Evolutionary conservation across 2,113 vertebrate genomes (phyloP).

Genomic region (Zapus hudsonius): DNA sequence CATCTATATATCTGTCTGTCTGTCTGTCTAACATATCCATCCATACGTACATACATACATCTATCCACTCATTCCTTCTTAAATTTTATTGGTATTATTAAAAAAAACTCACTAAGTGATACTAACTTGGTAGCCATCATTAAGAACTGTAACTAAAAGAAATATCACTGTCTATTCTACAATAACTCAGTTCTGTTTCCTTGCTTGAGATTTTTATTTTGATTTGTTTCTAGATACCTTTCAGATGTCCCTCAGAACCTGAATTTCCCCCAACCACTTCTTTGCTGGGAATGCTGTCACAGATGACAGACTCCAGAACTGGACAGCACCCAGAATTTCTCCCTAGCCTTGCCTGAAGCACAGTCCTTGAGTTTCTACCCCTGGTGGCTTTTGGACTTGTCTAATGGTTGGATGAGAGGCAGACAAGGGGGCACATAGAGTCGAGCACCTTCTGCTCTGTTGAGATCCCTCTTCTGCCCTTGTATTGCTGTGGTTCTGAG

Average conservation of each 20-base stretch:
- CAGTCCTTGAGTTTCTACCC: background rate
- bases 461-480: no score
- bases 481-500: background rate
- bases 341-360: background rate
- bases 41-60: background rate
- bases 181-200: background rate
- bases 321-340: background rate
- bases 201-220: background rate
- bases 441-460: accelerated
- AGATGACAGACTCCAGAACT: background rate
- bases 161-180: background rate
- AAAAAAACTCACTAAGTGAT: background rate
- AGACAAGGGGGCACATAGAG: background rate
- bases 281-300: background rate
- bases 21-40: no score
- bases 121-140: background rate
- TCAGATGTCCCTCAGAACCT: background rate
- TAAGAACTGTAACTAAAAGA: background rate
- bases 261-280: background rate
- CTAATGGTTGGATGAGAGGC: background rate
- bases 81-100: background rate
- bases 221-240: background rate
- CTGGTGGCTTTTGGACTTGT: background rate
- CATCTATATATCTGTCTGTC: no score
- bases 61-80: background rate